Evolutionary conservation across 2,113 vertebrate genomes (phyloP).

Genomic region (Ammospiza nelsoni): DNA sequence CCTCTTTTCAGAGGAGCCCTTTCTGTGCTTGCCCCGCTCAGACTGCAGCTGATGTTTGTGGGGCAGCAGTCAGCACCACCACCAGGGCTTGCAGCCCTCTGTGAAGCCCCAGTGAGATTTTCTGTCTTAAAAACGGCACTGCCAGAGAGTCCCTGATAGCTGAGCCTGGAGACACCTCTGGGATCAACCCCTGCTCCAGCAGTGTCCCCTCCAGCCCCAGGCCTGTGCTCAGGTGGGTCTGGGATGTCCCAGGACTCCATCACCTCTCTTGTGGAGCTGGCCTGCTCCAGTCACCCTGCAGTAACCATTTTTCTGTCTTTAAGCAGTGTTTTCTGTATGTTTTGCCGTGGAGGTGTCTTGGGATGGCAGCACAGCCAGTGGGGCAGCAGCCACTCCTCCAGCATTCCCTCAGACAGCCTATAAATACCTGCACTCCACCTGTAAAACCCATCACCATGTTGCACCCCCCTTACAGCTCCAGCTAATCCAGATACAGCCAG

Average conservation of each 20-base stretch:
- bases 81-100: too few species aligned
- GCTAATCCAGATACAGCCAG: not conserved
- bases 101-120: too few species aligned
- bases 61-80: too few species aligned
- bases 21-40: too few species aligned
- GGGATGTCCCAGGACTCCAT: not conserved
- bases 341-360: not conserved
- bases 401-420: not conserved
- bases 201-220: not conserved
- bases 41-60: too few species aligned
- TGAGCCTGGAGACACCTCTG: not conserved
- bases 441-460: not conserved
- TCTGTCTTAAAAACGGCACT: too few species aligned
- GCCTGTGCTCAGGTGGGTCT: not conserved
- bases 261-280: too few species aligned
- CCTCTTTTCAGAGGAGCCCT: too few species aligned
- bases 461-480: not conserved
- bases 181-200: not conserved
- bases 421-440: not conserved
- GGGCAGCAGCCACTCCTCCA: not conserved
- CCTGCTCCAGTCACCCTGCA: not conserved
- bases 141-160: too few species aligned
- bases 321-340: not conserved
- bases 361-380: not conserved
- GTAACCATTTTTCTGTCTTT: not conserved